Conservation (phyloP, 2,113 vertebrate species). For the Rhizomys pruinosus region DNA sequence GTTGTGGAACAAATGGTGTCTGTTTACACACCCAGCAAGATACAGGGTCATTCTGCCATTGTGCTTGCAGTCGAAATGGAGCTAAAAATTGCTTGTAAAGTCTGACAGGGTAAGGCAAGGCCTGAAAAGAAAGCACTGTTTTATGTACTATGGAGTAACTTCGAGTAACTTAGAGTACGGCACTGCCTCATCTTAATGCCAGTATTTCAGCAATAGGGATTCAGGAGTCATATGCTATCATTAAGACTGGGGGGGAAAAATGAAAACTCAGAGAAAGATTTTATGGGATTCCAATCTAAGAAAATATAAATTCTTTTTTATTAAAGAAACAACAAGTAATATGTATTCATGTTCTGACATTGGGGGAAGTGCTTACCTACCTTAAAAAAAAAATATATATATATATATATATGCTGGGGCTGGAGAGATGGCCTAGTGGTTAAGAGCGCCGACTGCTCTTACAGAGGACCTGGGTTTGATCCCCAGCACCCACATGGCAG, state of each 20-base stretch:
- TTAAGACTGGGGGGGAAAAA: conserved; percentile 26
- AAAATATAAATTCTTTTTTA: neutral
- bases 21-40: neutral
- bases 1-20: fast-evolving
- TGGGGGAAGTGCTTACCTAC: too few species aligned
- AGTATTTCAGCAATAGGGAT: neutral
- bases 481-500: too few species aligned
- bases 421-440: too few species aligned
- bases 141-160: neutral
- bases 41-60: neutral
- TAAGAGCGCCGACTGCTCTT: too few species aligned
- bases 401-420: too few species aligned
- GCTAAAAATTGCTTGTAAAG: neutral
- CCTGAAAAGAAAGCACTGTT: too few species aligned
- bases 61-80: neutral
- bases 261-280: neutral
- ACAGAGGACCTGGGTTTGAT: too few species aligned
- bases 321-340: neutral
- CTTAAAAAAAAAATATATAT: too few species aligned
- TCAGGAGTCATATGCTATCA: neutral
- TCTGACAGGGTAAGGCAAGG: neutral
- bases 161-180: neutral
- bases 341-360: too few species aligned
- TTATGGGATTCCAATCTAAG: neutral
- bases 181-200: too few species aligned